These are phyloP conservation scores for Cyphomyrmex costatus DNA, from an alignment of 1,140 invertebrate species.

Conservation along the genomic window DNA sequence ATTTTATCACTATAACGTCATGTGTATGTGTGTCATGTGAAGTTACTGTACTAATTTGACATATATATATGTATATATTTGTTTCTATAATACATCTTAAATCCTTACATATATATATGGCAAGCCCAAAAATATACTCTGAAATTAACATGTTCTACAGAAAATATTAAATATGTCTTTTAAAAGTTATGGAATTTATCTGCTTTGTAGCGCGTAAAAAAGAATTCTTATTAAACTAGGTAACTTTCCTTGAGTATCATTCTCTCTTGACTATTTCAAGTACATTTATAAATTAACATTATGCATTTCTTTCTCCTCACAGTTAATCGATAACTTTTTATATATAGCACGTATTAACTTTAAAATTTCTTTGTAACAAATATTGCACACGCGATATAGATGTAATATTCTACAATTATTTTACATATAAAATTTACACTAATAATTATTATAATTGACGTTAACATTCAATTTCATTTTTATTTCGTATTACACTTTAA, in stretches of 20 bases:
- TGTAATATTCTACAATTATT: not conserved
- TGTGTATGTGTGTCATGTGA: not conserved
- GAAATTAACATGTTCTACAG: not conserved
- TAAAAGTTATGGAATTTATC: conserved; percentile 14
- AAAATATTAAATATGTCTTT: conserved; percentile 11
- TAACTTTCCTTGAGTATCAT: conserved; percentile 33
- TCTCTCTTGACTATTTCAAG: not conserved
- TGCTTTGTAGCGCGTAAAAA: not conserved
- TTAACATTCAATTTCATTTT: too few relatives aligned
- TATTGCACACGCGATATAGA: not conserved
- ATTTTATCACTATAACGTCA: not conserved
- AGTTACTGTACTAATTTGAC: not conserved
- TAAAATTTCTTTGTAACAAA: conserved; percentile 9
- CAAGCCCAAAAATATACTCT: conserved; percentile 41
- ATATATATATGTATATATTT: not conserved
- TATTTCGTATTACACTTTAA: too few relatives aligned
- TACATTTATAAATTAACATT: conserved; percentile 12
- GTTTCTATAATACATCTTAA: conserved; percentile 14
- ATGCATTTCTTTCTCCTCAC: not conserved
- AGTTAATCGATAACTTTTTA: not conserved
- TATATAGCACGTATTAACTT: not conserved
- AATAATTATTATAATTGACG: too few relatives aligned
- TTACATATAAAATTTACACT: not conserved
- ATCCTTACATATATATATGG: not conserved
- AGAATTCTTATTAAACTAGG: conserved; percentile 14